Conservation (phyloP, 2,797 vertebrate species). For the Glossophaga mutica region DNA sequence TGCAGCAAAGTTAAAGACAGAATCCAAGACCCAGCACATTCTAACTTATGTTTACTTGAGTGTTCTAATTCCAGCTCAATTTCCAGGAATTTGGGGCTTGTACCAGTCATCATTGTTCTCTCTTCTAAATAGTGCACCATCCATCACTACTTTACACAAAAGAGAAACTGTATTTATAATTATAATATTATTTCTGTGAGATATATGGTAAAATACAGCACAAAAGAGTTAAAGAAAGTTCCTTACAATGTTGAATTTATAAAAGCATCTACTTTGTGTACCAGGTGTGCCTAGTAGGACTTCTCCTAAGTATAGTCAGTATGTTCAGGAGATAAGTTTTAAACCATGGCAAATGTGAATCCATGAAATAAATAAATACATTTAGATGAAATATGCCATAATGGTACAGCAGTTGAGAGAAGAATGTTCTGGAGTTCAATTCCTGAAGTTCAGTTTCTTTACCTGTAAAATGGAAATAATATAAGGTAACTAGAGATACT, state of each 20-base stretch:
- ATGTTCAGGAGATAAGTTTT: background rate
- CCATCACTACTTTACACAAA: background rate
- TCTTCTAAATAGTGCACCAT: background rate
- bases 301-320: background rate
- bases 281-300: background rate
- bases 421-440: background rate
- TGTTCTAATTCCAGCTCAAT: background rate
- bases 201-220: background rate
- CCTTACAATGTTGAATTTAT: background rate
- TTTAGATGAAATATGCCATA: background rate
- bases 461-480: background rate
- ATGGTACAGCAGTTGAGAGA: background rate
- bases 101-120: background rate
- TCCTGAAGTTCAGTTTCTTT: background rate
- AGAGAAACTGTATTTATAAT: background rate
- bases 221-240: background rate
- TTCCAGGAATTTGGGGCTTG: background rate
- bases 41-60: background rate
- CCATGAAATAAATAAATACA: background rate
- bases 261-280: background rate
- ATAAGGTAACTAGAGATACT: background rate
- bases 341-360: constrained; percentile 9
- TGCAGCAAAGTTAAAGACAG: background rate
- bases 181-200: constrained; percentile 14
- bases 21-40: background rate